Conservation (phyloP, 1,140 invertebrate genomes). For the Plectus sambesii region DNA sequence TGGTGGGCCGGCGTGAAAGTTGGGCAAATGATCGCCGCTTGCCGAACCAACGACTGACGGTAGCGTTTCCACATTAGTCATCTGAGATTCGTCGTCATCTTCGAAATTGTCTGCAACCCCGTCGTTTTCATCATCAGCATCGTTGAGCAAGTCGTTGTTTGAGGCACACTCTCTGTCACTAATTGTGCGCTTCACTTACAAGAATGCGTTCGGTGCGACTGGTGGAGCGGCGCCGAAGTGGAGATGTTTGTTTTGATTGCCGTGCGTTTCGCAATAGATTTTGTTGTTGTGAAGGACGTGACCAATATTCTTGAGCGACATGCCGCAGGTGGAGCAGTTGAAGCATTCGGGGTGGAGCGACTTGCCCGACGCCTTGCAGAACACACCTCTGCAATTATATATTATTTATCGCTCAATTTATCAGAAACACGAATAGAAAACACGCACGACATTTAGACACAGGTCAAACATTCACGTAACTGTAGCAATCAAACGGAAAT, state of each 20-base stretch:
- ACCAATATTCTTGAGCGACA: slow-evolving; percentile 81
- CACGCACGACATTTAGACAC: too few relatives aligned
- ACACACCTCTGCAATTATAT: slow-evolving; percentile 63
- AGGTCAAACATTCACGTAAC: too few relatives aligned
- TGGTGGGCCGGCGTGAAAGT: too few relatives aligned
- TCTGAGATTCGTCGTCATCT: too few relatives aligned
- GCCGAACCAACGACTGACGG: too few relatives aligned
- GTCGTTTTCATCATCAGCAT: not conserved
- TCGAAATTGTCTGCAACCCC: too few relatives aligned
- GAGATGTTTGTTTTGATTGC: slow-evolving; percentile 48
- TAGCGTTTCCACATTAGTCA: too few relatives aligned
- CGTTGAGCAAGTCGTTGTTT: not conserved
- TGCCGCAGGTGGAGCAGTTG: slow-evolving; percentile 85
- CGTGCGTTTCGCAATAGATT: slow-evolving; percentile 88
- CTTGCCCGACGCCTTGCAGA: slow-evolving; percentile 87
- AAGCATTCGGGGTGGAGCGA: slow-evolving; percentile 92
- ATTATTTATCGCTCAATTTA: not conserved
- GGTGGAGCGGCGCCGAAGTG: not conserved
- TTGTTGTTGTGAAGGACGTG: slow-evolving; percentile 56
- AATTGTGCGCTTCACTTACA: not conserved
- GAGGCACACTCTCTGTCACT: not conserved
- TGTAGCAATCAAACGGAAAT: too few relatives aligned
- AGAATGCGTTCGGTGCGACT: not conserved
- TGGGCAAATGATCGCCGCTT: too few relatives aligned
- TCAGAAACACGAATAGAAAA: too few relatives aligned